Conservation (phyloP, 2,797 vertebrate species). For the Picus viridis region DNA sequence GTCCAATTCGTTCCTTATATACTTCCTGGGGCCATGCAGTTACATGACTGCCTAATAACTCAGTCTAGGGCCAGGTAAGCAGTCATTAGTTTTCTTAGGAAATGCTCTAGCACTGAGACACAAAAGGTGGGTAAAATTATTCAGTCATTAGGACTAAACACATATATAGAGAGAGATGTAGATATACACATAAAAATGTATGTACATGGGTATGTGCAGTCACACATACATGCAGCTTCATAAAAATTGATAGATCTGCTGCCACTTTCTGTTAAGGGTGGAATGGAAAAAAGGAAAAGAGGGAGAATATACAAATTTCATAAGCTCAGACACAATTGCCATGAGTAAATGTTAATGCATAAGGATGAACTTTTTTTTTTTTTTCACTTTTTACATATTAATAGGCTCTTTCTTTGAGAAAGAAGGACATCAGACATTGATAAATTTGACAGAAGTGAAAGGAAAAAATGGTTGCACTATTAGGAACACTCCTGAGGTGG, state of each 20-base stretch:
- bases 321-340: constrained; percentile 50
- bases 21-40: neutral
- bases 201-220: neutral
- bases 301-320: neutral
- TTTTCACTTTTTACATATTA: constrained; percentile 76
- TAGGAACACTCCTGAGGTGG: constrained; percentile 78
- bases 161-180: neutral
- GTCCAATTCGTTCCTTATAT: neutral
- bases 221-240: neutral
- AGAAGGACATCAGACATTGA: constrained; percentile 77
- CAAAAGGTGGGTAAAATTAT: constrained; percentile 41
- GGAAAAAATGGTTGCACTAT: constrained; percentile 67
- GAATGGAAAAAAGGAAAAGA: neutral
- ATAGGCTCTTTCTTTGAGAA: constrained; percentile 70
- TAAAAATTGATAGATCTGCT: neutral
- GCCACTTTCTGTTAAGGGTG: neutral
- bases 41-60: neutral
- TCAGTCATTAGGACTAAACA: constrained; percentile 1
- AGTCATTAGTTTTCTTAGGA: constrained; percentile 49
- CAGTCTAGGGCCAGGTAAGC: neutral
- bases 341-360: constrained; percentile 76
- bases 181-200: neutral
- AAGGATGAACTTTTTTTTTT: constrained; percentile 63
- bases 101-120: constrained; percentile 26
- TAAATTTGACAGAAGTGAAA: constrained; percentile 78